Base-by-base conservation (phyloP, 2,888 invertebrate genomes). In the Dasypogon diadema region DNA sequence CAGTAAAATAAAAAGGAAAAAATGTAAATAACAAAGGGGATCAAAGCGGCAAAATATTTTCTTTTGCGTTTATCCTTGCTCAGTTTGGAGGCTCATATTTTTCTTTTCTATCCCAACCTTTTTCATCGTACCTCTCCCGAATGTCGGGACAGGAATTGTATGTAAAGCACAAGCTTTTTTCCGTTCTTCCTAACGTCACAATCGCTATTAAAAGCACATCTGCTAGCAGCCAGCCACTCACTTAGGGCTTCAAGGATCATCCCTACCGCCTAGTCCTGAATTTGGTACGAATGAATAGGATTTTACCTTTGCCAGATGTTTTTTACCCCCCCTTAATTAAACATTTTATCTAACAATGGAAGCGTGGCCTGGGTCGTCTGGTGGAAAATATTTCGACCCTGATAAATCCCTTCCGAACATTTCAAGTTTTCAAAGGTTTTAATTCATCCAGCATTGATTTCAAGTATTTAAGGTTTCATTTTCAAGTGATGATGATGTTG, bases 1-100 rank as follows among this genome's bases (percentile, higher is more conserved):
- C 24, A 46, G 21, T 46, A 46, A 65, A 46, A 24, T 21, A 18
- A 65, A 21, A 46, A 21, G n/a, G 16, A 46, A 46, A 46, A 65
- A 65, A 46, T 48, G 65, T 46, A 65, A 65, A 48, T 65, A 65
- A 65, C 65, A 46, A 65, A 65, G 65, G 65, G 46, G 46, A 46
- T 65, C 65, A 65, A 63, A 65, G 65, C 46, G 48, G 65, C 65
- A 42, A 65, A 65, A 65, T 65, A 24, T 63, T 63, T 63, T 63
- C 42, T 5, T 65, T 10, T 42, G 16, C 46, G 24, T 42, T 46
- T 65, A 65, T 65, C 24, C 21, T 42, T 34, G 65, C 65, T 65
- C 5, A 22, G 42, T 10, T 30, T 4, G 34, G 10, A 24, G 14
- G n/a, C n/a, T n/a, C n/a, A n/a, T n/a, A n/a, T n/a, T n/a, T n/a